A percentile compares a stretch with the other conserved stretches of the same genome.
Conservation (phyloP, 2,888 invertebrate genomes). For the Smittia sp. region DNA sequence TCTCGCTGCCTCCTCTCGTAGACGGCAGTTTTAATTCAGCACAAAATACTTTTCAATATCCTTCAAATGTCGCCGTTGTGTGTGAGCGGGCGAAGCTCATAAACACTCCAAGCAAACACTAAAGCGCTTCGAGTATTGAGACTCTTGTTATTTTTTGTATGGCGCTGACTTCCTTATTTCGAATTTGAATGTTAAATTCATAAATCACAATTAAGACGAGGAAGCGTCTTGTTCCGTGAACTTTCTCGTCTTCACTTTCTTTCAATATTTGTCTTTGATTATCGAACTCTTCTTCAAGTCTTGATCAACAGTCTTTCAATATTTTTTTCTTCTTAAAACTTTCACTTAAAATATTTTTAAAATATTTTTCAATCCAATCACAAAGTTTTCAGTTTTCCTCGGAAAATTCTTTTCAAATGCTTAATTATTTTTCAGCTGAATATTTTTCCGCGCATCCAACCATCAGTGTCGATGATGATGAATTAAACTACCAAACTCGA, state of each 20-base stretch:
- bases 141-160: constrained; percentile 6
- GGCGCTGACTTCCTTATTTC: constrained; percentile 36
- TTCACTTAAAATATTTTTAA: neutral
- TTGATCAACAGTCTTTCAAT: constrained; percentile 12
- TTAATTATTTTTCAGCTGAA: constrained; percentile 14
- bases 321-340: neutral
- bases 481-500: constrained; percentile 25
- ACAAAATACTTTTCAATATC: constrained; percentile 36
- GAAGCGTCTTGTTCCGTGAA: constrained; percentile 2
- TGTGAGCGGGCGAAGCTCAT: neutral
- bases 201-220: constrained; percentile 37
- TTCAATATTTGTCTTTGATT: constrained; percentile 1
- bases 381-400: neutral
- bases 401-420: neutral
- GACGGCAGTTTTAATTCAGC: constrained; percentile 1
- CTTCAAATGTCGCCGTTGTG: constrained; percentile 19
- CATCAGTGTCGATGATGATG: constrained; percentile 35
- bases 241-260: constrained; percentile 1
- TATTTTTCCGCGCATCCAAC: constrained; percentile 21
- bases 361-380: neutral
- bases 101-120: constrained; percentile 20
- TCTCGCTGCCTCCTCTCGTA: neutral
- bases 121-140: constrained; percentile 11
- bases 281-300: neutral
- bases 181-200: constrained; percentile 41